These are phyloP conservation scores for Amphipoea lucens DNA, from an alignment of 2,888 invertebrate species.

Conservation along the genomic window DNA sequence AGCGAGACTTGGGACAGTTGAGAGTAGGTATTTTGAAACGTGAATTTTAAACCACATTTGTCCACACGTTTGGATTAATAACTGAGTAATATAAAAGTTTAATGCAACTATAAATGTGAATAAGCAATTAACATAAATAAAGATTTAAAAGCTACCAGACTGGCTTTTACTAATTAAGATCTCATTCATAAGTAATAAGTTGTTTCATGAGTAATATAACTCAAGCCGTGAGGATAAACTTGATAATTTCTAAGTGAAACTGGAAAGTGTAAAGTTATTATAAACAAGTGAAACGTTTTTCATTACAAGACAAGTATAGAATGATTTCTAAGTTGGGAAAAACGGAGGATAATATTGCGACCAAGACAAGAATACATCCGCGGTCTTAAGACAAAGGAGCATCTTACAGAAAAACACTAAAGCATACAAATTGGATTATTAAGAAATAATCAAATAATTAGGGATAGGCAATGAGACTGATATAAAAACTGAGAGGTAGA, in stretches of 20 bases:
- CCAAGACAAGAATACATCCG: not conserved
- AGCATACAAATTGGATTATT: not conserved
- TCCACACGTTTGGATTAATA: not conserved
- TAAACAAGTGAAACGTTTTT: conserved; percentile 23
- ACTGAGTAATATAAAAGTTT: not conserved
- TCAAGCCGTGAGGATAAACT: conserved; percentile 7
- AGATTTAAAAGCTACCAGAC: conserved; percentile 4
- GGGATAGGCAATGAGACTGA: too few relatives aligned
- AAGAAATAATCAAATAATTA: not conserved
- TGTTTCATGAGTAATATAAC: conserved; percentile 20
- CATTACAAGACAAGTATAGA: not conserved
- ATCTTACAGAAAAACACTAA: too few relatives aligned
- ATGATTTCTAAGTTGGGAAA: conserved; percentile 21
- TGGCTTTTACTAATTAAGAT: conserved; percentile 28
- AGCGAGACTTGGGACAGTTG: not conserved
- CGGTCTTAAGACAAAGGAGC: not conserved
- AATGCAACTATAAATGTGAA: not conserved
- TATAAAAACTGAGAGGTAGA: not conserved
- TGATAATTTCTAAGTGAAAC: conserved; percentile 56
- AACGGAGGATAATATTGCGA: not conserved
- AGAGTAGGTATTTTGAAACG: not conserved
- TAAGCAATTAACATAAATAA: conserved; percentile 10
- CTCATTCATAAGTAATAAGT: not conserved
- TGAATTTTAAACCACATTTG: not conserved
- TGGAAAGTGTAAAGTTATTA: conserved; percentile 34